These are phyloP conservation scores for Anastatus disparis DNA, from an alignment of 1,140 invertebrate genomes.

Conservation along the genomic window DNA sequence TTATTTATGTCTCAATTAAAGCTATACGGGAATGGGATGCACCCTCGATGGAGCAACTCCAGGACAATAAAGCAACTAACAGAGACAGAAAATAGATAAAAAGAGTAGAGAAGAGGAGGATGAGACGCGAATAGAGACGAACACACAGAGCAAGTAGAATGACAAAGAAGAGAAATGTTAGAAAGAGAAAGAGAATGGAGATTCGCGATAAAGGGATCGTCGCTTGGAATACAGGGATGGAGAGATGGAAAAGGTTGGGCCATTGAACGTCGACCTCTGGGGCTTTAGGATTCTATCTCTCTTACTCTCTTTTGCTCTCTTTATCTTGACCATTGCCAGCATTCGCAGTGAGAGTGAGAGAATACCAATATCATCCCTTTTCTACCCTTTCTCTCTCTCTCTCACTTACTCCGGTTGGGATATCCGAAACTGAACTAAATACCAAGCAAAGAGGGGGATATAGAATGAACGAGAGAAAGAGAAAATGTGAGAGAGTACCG, in stretches of 20 bases:
- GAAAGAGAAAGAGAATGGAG: constrained; percentile 43
- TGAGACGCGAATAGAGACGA: constrained; percentile 31
- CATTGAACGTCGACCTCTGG: constrained; percentile 67
- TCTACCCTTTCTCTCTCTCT: not conserved
- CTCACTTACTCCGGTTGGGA: constrained; percentile 53
- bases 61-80: constrained; percentile 67
- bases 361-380: constrained; percentile 36
- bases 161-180: constrained; percentile 39
- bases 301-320: not conserved
- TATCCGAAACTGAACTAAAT: constrained; percentile 65
- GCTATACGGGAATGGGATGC: constrained; percentile 60
- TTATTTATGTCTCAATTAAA: constrained; percentile 70
- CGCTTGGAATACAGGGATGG: no score
- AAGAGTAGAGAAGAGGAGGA: constrained; percentile 28
- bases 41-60: constrained; percentile 66
- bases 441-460: constrained; percentile 31
- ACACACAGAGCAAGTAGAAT: constrained; percentile 37
- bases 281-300: constrained; percentile 46
- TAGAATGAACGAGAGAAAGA: constrained; percentile 37
- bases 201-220: constrained; percentile 49
- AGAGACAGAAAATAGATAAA: constrained; percentile 42
- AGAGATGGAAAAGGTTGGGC: constrained; percentile 60
- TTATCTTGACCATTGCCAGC: constrained; percentile 39
- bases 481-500: constrained; percentile 47
- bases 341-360: no score